phyloP scores from a whole-genome alignment of 2,797 vertebrate species.

The Xenentodon cancila region DNA sequence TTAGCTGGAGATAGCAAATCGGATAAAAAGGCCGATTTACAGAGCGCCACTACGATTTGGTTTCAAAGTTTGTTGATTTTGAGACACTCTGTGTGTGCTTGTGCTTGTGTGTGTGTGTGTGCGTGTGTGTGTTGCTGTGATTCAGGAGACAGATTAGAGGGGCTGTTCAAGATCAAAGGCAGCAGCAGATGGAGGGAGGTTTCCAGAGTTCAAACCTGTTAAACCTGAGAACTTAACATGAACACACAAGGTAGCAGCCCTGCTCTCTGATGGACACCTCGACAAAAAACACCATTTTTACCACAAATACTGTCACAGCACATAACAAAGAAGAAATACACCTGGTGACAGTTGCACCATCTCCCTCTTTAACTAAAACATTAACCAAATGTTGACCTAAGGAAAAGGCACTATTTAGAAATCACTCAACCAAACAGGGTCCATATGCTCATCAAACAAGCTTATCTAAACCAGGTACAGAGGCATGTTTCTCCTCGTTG shows the following conservation, averaged over 20 bases:
- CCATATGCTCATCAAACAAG: conserved; percentile 26
- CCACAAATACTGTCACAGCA: no score
- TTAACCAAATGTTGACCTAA: conserved; percentile 32
- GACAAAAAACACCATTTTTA: neutral
- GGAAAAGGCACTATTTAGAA: conserved; percentile 20
- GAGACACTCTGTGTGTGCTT: conserved; percentile 39
- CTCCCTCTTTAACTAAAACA: conserved; percentile 5
- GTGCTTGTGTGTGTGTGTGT: conserved; percentile 18
- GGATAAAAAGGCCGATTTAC: conserved; percentile 55
- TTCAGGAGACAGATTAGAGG: conserved; percentile 44
- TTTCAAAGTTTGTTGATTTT: conserved; percentile 65
- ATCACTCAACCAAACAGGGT: conserved; percentile 15
- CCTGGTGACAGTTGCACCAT: neutral
- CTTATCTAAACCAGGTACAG: conserved; percentile 3
- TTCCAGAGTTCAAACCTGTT: conserved; percentile 26
- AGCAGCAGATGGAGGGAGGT: conserved; percentile 15
- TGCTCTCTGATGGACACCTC: neutral
- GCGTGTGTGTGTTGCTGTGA: conserved; percentile 20
- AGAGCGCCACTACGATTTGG: conserved; percentile 49
- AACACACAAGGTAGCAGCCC: neutral
- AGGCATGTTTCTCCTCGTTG: neutral
- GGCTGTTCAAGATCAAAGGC: conserved; percentile 56
- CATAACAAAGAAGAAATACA: neutral
- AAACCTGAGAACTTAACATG: conserved; percentile 15
- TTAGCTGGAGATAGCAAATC: conserved; percentile 31